Evolutionary conservation across 2,888 invertebrate genomes (phyloP), one percentile per base, ranked within the genome.

Genomic region (Diaphora mendica): DNA sequence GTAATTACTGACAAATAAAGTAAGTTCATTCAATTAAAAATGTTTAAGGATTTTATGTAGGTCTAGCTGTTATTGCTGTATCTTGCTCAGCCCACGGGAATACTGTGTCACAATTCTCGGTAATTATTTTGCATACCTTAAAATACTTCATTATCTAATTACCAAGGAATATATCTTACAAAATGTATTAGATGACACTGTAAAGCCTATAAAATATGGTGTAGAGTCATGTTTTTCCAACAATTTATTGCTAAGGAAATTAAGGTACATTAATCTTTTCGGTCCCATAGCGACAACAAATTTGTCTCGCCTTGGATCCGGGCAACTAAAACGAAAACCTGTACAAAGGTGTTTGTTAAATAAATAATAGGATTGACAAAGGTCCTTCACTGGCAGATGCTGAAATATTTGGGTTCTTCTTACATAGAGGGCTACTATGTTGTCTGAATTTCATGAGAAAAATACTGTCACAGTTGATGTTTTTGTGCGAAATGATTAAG

Each of bases 181-280:
- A 69, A 74, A 75, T 70, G 51, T 70, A 73, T 75, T 66, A 8
- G 72, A 55, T 70, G 77, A 77, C 72, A 76, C 64, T 69, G 42
- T 77, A 72, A 72, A 72, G 51, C 70, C 64, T 65, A 62, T 80
- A 77, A 79, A 78, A 76, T 69, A 72, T 73, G 59, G 68, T 64
- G 64, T 78, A 78, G 64, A 73, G 68, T 77, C 76, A 76, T 77
- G 79, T 80, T 78, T 73, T 66, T 70, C 48, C n/a, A 66, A 73
- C 64, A 74, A 82, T 78, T 81, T 84, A 82, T 82, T 73, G 76
- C 68, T 73, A 39, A 71, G 75, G 65, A 79, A 77, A 83, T 82
- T 79, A 79, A 79, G 76, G 68, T 17, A 71, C 71, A 81, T 81
- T 79, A 81, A 82, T 82, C 79, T 78, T 77, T 73, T 73, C 69